Conservation (phyloP, 2,113 vertebrate genomes). For the Penelope pileata region DNA sequence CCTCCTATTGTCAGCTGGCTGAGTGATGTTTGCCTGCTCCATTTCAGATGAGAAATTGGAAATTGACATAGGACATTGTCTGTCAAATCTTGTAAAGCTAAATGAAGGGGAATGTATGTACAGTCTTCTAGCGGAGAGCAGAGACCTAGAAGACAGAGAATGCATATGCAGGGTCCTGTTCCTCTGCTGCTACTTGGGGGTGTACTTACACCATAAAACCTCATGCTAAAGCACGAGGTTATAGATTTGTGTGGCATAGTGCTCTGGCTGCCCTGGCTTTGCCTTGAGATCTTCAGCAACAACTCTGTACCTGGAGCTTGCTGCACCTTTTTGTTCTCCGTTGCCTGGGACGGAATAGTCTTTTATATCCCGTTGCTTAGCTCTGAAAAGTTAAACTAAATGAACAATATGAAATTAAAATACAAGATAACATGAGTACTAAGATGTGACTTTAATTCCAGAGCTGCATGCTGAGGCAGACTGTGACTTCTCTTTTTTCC, state of each 20-base stretch:
- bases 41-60: neutral
- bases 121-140: neutral
- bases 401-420: neutral
- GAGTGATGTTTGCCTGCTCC: neutral
- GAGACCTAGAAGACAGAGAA: neutral
- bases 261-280: neutral
- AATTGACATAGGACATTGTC: neutral
- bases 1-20: neutral
- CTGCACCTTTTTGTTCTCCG: neutral
- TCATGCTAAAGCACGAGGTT: neutral
- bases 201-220: neutral
- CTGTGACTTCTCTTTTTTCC: neutral
- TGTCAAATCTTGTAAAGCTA: neutral
- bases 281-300: neutral
- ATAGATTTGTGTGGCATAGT: neutral
- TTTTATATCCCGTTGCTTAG: neutral
- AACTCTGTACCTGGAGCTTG: neutral
- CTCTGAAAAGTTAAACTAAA: neutral
- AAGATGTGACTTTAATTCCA: constrained; percentile 7
- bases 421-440: neutral
- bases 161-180: neutral
- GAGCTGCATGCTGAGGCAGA: neutral
- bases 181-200: neutral
- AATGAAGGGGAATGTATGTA: neutral
- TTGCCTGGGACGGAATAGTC: neutral